These are phyloP conservation scores for Cassiopea andromeda DNA, from an alignment of 30 jellyfish, hydroid and myxozoan genomes.

Conservation along the genomic window DNA sequence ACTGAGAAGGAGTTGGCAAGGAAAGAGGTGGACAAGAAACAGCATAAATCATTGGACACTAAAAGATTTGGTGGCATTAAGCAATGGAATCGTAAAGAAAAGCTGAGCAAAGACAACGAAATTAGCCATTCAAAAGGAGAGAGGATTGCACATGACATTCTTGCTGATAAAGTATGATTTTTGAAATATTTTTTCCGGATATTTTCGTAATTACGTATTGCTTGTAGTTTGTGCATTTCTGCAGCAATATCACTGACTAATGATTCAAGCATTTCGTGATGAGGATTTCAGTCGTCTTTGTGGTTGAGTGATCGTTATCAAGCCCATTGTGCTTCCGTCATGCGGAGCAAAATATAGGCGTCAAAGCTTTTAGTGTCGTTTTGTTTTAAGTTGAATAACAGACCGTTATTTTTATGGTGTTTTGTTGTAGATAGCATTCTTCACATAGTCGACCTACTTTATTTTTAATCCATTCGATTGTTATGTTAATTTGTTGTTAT, in stretches of 20 bases:
- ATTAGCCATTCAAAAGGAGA: background rate
- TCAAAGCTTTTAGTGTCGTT: too few relatives aligned
- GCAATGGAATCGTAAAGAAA: background rate
- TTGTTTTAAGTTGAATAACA: too few relatives aligned
- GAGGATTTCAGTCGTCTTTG: too few relatives aligned
- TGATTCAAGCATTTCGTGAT: too few relatives aligned
- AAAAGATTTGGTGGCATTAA: background rate
- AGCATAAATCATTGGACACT: background rate
- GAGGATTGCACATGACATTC: constrained; percentile 43
- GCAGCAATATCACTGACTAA: background rate
- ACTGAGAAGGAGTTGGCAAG: background rate
- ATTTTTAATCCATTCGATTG: too few relatives aligned
- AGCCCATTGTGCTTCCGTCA: too few relatives aligned
- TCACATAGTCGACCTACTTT: too few relatives aligned
- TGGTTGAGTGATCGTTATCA: too few relatives aligned
- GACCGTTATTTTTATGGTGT: too few relatives aligned
- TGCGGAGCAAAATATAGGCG: too few relatives aligned
- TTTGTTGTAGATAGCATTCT: too few relatives aligned
- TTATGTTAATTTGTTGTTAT: too few relatives aligned
- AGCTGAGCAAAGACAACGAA: background rate
- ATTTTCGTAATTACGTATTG: background rate
- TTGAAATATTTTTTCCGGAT: background rate
- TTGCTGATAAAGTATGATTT: constrained; percentile 48
- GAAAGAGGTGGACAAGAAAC: background rate
- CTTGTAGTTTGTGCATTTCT: background rate